Evolutionary conservation across 1,140 invertebrate species (phyloP), one percentile per base, ranked within the genome.

Genomic region (Lerema accius): DNA sequence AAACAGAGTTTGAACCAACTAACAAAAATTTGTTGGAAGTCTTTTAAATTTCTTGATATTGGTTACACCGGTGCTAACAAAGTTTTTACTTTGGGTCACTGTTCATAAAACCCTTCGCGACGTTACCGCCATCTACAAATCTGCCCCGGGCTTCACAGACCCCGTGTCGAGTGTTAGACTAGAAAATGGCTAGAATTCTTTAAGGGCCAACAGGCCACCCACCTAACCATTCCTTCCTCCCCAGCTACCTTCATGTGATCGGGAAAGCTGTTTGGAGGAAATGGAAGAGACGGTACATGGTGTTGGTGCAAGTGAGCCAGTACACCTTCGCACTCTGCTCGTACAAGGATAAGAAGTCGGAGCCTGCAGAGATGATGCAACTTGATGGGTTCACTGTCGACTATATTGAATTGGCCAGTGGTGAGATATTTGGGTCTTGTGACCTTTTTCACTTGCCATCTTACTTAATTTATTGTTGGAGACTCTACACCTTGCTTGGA

Each of bases 321-420:
- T 99, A 99, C 91, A 99, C 98, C 26, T 99, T 99, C 93, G 99
- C 98, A 17, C 98, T 99, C 94, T 99, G 99, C 91, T 99, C 97
- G 80, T 99, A 99, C 89, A 97, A 99, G 86, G 98, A 99, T 86
- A 99, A 99, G 91, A 99, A 99, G 92, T 97, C 98, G 14, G 98
- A 99, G 90, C 99, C 99, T 0, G 98, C 98, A 43, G 99, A 99
- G 92, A 99, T 99, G 97, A 98, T 99, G 96, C 98, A 99, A 86
- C 92, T 99, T 15, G 98, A 99, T 92, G 98, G 98, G 1, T 99
- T 99, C 89, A 99, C 98, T 58, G 98, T 99, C 10, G 99, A 99
- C 89, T 99, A 99, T 89, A 99, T 99, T 82, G 98, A 99, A 91
- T 94, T 97, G 71, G 96, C 96, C 63, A 96, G 95, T 91, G 96